Percentiles rank a stretch among this genome's conserved stretches.
These are phyloP conservation scores for Mycalesis mineus DNA, from an alignment of 2,888 invertebrate species.

Conservation along the genomic window DNA sequence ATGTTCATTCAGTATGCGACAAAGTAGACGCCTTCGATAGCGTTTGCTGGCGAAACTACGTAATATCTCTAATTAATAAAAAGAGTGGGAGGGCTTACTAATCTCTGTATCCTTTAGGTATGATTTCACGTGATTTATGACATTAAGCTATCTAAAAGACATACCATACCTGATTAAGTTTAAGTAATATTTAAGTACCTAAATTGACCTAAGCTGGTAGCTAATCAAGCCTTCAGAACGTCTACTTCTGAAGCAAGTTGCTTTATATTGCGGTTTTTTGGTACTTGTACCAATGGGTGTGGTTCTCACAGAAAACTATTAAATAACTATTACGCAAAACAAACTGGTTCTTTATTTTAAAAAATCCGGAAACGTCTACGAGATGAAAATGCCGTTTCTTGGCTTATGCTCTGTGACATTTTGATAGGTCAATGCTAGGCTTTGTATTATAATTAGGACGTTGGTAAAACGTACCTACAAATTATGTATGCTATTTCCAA, in stretches of 20 bases:
- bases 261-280: too few relatives aligned
- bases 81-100: too few relatives aligned
- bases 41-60: neutral
- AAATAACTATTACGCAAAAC: conserved; percentile 7
- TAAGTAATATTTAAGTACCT: too few relatives aligned
- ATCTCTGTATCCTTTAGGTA: too few relatives aligned
- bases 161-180: too few relatives aligned
- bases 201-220: too few relatives aligned
- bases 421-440: conserved; percentile 27
- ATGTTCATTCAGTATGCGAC: neutral
- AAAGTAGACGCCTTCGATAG: neutral
- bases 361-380: conserved; percentile 20
- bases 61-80: neutral
- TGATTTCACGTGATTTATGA: too few relatives aligned
- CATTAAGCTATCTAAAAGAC: too few relatives aligned
- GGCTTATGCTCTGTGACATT: conserved; percentile 28
- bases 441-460: conserved; percentile 29
- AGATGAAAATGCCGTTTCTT: conserved; percentile 14
- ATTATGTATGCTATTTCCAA: conserved; percentile 16
- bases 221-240: too few relatives aligned
- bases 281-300: conserved; percentile 16
- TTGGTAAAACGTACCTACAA: conserved; percentile 3
- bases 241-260: too few relatives aligned
- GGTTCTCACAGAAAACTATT: neutral
- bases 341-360: conserved; percentile 15